Conservation (phyloP, 2,113 vertebrate species). For the Callopanchax toddi region DNA sequence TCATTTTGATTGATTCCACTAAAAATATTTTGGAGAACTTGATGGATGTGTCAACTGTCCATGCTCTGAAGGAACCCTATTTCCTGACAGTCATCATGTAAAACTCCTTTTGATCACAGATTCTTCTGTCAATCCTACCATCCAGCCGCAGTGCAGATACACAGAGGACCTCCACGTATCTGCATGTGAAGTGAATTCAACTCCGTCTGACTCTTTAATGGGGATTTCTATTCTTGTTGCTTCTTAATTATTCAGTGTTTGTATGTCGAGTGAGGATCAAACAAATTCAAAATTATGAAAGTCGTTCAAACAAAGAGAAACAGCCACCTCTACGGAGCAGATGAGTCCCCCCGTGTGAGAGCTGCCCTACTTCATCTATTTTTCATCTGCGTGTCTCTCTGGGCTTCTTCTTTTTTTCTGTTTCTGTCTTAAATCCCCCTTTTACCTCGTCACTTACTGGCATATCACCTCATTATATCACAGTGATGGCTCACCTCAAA, state of each 20-base stretch:
- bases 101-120: neutral
- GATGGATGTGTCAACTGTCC: no score
- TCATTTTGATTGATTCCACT: no score
- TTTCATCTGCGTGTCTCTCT: slow-evolving; percentile 45
- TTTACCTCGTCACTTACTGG: slow-evolving; percentile 30
- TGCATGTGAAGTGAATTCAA: slow-evolving; percentile 1
- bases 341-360: slow-evolving; percentile 68
- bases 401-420: slow-evolving; percentile 25
- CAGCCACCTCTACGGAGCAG: slow-evolving; percentile 52
- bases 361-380: slow-evolving; percentile 70
- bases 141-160: slow-evolving; percentile 1
- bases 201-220: neutral
- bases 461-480: slow-evolving; percentile 11
- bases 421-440: slow-evolving; percentile 20
- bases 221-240: slow-evolving; percentile 16
- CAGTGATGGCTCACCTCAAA: neutral
- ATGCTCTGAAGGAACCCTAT: no score
- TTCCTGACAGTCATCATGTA: slow-evolving; percentile 3
- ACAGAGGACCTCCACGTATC: neutral
- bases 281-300: slow-evolving; percentile 40
- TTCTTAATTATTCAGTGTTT: slow-evolving; percentile 25
- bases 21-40: neutral
- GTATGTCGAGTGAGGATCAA: slow-evolving; percentile 33
- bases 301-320: slow-evolving; percentile 49
- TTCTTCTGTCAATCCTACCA: neutral